Base-by-base conservation (phyloP, 2,888 invertebrate species). In the Torymus texanus region DNA sequence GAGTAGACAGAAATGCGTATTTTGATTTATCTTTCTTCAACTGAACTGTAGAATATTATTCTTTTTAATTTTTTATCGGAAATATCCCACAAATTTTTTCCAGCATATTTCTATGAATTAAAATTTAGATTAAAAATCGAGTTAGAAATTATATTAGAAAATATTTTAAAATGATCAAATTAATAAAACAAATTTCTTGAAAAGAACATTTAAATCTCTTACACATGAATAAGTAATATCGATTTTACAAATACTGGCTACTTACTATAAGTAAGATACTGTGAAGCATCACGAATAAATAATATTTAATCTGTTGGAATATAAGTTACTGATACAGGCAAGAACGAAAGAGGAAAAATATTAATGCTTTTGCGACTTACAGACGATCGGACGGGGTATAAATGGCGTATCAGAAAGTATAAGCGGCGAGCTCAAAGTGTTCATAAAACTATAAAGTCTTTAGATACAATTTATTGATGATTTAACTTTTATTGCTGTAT, bases 1-100 rank as follows among this genome's bases (percentile, higher is more conserved):
- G 65, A 70, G 58, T 50, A 51, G 24, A 63, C 65, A 71, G 53
- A 66, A 77, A 65, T 77, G 50, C 59, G 24, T 16, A 50, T 50
- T 24, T 21, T 13, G 11, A 65, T 24, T 16, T 3, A 24, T 18
- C 58, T 66, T 71, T 18, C 65, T 65, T 53, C 24, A 41, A 41
- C 41, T 5, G 41, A 41, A 21, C 13, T 21, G 2, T n/a, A 1
- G 41, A 14, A 8, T 41, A 41, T 41, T 41, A 41, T 41, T 41
- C 41, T 41, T 41, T 41, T 8, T 41, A 41, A 41, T 5, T 41
- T 41, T 41, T 41, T 5, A 41, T 29, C 3, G 5, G 8, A 41
- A 41, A 41, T 41, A 8, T 41, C 5, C 8, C 10, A 29, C 5
- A 29, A 29, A 5, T 4, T 29, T 29, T 29, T 29, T 3, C 24